These are phyloP conservation scores for Drosophila limbata DNA, from an alignment of 2,888 invertebrate species.

Conservation along the genomic window DNA sequence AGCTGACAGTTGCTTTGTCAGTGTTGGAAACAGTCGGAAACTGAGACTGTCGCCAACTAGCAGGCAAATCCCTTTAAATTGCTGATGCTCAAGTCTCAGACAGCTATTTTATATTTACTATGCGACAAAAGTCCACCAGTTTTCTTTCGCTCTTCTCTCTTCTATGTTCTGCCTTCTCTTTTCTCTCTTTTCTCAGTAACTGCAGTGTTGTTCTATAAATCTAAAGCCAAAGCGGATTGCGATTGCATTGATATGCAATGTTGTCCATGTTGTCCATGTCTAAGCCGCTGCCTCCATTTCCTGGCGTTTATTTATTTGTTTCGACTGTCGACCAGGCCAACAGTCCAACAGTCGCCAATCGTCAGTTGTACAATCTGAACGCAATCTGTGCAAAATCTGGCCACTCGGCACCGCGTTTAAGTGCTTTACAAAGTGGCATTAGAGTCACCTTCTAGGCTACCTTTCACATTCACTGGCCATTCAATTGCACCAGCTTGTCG, in stretches of 20 bases:
- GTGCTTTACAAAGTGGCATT: slow-evolving; percentile 57
- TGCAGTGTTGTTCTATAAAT: slow-evolving; percentile 67
- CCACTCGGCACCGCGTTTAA: slow-evolving; percentile 47
- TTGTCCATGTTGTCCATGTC: slow-evolving; percentile 67
- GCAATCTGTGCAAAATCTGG: slow-evolving; percentile 50
- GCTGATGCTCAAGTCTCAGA: slow-evolving; percentile 55
- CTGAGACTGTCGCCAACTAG: slow-evolving; percentile 63
- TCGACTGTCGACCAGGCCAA: slow-evolving; percentile 39
- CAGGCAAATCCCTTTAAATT: slow-evolving; percentile 74
- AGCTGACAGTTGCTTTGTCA: slow-evolving; percentile 28
- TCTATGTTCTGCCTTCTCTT: too few relatives aligned
- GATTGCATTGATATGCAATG: slow-evolving; percentile 73
- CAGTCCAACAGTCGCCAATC: slow-evolving; percentile 26
- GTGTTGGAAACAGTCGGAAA: slow-evolving; percentile 32
- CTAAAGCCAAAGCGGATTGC: slow-evolving; percentile 75
- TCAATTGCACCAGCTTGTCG: slow-evolving; percentile 37
- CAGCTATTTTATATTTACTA: slow-evolving; percentile 50
- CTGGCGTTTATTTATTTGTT: slow-evolving; percentile 67
- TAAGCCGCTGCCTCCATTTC: slow-evolving; percentile 23
- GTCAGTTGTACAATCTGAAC: slow-evolving; percentile 33
- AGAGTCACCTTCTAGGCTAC: slow-evolving; percentile 38
- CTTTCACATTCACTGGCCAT: slow-evolving; percentile 50
- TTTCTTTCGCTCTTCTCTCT: not conserved
- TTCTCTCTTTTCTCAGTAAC: slow-evolving; percentile 4
- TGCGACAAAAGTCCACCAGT: slow-evolving; percentile 26